Evolutionary conservation across 2,888 invertebrate genomes (phyloP), one percentile per base, ranked within the genome.

Genomic region (Dynastes tityus): DNA sequence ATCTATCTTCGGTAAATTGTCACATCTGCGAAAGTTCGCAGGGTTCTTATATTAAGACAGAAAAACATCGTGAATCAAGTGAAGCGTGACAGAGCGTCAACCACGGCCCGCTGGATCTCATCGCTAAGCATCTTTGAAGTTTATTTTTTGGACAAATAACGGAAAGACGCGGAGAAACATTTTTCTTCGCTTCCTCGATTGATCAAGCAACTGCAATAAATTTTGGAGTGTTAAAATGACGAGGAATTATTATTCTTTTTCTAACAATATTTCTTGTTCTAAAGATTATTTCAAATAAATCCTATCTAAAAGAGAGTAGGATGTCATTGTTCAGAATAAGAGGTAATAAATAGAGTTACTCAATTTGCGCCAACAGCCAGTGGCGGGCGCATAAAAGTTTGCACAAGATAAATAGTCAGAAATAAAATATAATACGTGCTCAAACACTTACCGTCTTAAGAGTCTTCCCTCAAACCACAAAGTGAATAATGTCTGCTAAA

Each of bases 41-140:
- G 76, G 67, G 68, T 40, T 58, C 76, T 76, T 67, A 76, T 76
- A 68, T 68, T 76, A 58, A 67, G 76, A 76, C 55, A 76, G 68
- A 68, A 76, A 76, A 76, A 76, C 76, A 76, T 67, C 55, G 55
- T 76, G 68, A 68, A 76, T 76, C 76, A 76, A 76, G 76, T 76
- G 68, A 76, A 76, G 67, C 64, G 76, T 76, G 58, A 67, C 67
- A 49, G 16, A 53, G 51, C 76, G 68, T 68, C 76, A 68, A 76
- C 67, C 67, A 76, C 76, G 76, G 67, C 55, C 64, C 58, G 58
- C 22, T 76, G 68, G 58, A 76, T 61, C 55, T 55, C 58, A 76
- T 40, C 68, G 68, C 55, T 65, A 76, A 74, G 61, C 76, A 55
- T 76, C 76, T 76, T 76, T 76, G 76, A 76, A 76, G 76, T 76